phyloP scores from a whole-genome alignment of 2,113 vertebrate genomes.

The Passer montanus region DNA sequence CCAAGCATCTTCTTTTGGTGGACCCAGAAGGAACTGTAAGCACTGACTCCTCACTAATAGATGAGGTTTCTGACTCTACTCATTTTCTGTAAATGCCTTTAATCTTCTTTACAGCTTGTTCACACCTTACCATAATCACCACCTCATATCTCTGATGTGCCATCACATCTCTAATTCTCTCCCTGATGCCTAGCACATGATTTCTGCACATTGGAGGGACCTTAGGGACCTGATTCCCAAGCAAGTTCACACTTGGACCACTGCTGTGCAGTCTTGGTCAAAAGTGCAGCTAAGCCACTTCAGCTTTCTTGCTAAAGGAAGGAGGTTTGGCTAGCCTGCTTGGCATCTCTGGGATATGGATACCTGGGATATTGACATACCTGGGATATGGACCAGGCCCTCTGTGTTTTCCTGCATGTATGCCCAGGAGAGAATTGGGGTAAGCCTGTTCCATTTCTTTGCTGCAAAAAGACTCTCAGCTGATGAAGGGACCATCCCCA shows the following conservation, averaged over 20 bases:
- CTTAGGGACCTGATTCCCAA: neutral
- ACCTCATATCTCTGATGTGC: neutral
- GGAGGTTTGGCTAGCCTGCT: neutral
- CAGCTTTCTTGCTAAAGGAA: neutral
- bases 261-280: neutral
- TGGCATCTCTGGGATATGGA: neutral
- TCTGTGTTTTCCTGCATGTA: neutral
- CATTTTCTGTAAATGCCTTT: neutral
- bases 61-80: neutral
- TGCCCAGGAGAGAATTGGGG: neutral
- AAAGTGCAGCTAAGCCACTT: neutral
- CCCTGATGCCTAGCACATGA: neutral
- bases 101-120: neutral
- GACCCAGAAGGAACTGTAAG: slow-evolving; percentile 96
- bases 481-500: neutral
- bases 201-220: neutral
- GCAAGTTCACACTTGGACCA: neutral
- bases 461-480: neutral
- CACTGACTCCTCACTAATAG: neutral
- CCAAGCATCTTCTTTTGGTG: slow-evolving; percentile 94
- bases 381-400: neutral
- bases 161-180: neutral
- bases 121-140: neutral
- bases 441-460: neutral
- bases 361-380: neutral